Percentiles rank a stretch among this genome's conserved stretches.
These are phyloP conservation scores for Opisthocomus hoazin DNA, from an alignment of 2,113 vertebrate genomes.

Conservation along the genomic window DNA sequence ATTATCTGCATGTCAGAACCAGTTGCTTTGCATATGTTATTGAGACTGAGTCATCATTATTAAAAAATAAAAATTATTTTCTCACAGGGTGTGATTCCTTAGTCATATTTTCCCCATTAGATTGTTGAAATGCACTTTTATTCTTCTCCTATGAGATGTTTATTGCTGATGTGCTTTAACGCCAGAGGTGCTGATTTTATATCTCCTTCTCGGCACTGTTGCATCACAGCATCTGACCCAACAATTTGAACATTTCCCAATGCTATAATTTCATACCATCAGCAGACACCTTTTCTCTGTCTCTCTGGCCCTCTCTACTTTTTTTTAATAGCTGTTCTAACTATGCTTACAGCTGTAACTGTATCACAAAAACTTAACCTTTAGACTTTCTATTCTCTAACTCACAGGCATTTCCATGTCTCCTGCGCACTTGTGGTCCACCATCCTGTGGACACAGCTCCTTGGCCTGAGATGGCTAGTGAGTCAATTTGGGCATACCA, in stretches of 20 bases:
- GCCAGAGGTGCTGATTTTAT: slow-evolving; percentile 56
- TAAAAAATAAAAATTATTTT: slow-evolving; percentile 49
- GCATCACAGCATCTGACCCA: not conserved
- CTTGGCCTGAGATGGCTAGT: not conserved
- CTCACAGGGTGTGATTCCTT: slow-evolving; percentile 63
- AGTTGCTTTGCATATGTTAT: slow-evolving; percentile 4
- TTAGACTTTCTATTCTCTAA: not conserved
- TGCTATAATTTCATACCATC: not conserved
- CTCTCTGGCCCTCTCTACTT: not conserved
- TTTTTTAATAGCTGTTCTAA: not conserved
- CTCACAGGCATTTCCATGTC: not conserved
- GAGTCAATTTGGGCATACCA: not conserved
- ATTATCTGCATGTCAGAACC: slow-evolving; percentile 17
- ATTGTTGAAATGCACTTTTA: slow-evolving; percentile 44
- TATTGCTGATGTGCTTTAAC: not conserved
- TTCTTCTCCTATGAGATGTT: slow-evolving; percentile 27
- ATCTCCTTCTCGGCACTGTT: not conserved
- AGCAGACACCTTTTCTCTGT: not conserved
- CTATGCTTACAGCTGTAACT: not conserved
- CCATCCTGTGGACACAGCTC: not conserved
- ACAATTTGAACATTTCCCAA: slow-evolving; percentile 10
- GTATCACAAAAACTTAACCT: not conserved
- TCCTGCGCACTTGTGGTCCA: not conserved
- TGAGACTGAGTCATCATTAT: slow-evolving; percentile 39
- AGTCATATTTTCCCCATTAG: slow-evolving; percentile 56